Evolutionary conservation across 2,113 vertebrate species (phyloP).

Genomic region (Halichoerus grypus): DNA sequence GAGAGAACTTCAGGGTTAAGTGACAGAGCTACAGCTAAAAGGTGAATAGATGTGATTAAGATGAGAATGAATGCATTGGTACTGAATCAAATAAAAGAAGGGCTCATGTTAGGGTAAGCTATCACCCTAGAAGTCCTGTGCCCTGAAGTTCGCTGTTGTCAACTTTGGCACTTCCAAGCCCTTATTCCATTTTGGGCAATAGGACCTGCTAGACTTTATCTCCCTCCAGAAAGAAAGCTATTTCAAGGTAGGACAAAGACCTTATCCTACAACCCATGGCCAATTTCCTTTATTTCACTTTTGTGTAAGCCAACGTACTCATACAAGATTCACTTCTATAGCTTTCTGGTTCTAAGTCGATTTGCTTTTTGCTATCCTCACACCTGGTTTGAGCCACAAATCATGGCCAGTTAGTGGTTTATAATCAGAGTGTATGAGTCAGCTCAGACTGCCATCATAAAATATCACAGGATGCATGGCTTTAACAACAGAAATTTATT

Average conservation of each 20-base stretch:
- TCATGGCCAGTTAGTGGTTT: not conserved
- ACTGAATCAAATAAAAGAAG: not conserved
- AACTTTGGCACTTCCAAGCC: not conserved
- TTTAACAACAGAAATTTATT: not conserved
- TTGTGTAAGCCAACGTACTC: not conserved
- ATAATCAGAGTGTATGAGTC: not conserved
- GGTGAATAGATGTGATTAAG: not conserved
- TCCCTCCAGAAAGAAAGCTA: not conserved
- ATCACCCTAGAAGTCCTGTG: not conserved
- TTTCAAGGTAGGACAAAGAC: not conserved
- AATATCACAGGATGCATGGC: not conserved
- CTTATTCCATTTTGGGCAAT: not conserved
- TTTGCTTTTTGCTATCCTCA: not conserved
- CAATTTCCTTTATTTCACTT: not conserved
- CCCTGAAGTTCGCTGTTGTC: not conserved
- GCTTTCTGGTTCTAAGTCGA: not conserved
- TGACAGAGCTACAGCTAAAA: not conserved
- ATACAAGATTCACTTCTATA: not conserved
- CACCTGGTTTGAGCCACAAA: not conserved
- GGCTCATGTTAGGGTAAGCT: accelerated
- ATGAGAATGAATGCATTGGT: not conserved
- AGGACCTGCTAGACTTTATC: not conserved
- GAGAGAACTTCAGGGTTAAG: not conserved
- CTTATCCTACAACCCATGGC: not conserved
- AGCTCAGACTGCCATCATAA: not conserved